Evolutionary conservation across 2,113 vertebrate species (phyloP).

Genomic region (Laticauda laticaudata): DNA sequence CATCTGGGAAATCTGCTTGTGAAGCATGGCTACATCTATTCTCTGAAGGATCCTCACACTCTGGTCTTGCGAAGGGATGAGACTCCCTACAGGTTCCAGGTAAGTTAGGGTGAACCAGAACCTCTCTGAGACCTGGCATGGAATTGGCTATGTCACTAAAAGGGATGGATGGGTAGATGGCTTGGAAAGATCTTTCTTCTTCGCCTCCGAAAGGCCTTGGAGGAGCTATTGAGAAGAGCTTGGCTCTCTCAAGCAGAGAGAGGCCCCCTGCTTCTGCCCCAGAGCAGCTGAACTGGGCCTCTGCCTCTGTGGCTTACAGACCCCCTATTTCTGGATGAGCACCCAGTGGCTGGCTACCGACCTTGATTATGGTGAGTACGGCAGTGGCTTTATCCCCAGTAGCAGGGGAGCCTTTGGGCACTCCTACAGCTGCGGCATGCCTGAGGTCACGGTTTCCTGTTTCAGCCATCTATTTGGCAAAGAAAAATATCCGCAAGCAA

Average conservation of each 20-base stretch:
- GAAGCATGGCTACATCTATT: slow-evolving; percentile 86
- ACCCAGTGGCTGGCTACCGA: slow-evolving; percentile 87
- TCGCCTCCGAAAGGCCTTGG: background rate
- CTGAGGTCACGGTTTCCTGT: background rate
- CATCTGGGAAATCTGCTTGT: slow-evolving; percentile 83
- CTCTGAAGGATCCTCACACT: slow-evolving; percentile 78
- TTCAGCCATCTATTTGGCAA: slow-evolving; percentile 89
- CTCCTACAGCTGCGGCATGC: background rate
- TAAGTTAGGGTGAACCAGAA: slow-evolving; percentile 43
- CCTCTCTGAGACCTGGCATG: background rate
- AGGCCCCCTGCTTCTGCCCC: fast-evolving
- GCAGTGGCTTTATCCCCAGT: fast-evolving
- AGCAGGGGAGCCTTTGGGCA: background rate
- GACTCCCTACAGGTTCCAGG: slow-evolving; percentile 90
- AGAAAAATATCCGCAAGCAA: slow-evolving; percentile 92
- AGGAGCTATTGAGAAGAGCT: background rate
- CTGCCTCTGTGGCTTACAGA: slow-evolving; percentile 67
- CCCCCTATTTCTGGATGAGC: slow-evolving; percentile 91
- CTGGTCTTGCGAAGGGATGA: slow-evolving; percentile 78
- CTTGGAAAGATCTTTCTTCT: background rate
- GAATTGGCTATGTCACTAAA: background rate
- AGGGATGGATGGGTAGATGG: background rate
- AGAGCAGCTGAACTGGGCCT: fast-evolving
- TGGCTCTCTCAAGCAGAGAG: background rate
- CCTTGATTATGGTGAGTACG: slow-evolving; percentile 88